Conservation (phyloP, 1,140 invertebrate genomes). For the Branchinecta lindahli region DNA sequence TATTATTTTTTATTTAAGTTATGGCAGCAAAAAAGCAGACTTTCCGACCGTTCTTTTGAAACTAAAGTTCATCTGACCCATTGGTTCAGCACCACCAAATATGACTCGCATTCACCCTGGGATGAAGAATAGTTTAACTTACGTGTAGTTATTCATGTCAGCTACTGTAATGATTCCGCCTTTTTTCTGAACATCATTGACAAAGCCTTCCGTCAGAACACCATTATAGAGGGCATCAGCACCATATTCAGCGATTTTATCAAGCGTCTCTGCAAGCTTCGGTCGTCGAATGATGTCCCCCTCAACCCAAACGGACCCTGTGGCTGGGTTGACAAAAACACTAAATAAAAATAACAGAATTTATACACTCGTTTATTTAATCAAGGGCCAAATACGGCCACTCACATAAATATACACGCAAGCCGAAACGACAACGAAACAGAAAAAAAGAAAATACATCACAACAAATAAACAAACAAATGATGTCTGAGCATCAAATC, state of each 20-base stretch:
- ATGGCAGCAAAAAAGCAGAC: too few species aligned
- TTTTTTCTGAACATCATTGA: conserved; percentile 25
- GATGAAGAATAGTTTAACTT: neutral
- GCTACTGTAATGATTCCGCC: conserved; percentile 28
- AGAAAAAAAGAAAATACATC: conserved; percentile 7
- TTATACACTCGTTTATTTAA: neutral
- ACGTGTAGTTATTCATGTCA: conserved; percentile 27
- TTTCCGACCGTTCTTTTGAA: too few species aligned
- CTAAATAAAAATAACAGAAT: conserved; percentile 1
- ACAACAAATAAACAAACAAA: too few species aligned
- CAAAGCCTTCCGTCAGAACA: conserved; percentile 28
- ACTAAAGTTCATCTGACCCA: too few species aligned
- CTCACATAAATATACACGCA: conserved; percentile 1
- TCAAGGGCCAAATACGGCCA: too few species aligned
- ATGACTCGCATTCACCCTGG: too few species aligned
- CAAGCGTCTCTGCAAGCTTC: conserved; percentile 30
- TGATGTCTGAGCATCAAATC: too few species aligned
- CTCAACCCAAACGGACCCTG: conserved; percentile 27
- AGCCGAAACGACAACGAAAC: conserved; percentile 18
- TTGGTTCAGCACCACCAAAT: too few species aligned
- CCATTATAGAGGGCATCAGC: conserved; percentile 32
- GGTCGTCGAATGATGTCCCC: conserved; percentile 30
- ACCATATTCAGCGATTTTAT: conserved; percentile 27
- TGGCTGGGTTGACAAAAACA: conserved; percentile 23
- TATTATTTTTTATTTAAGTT: too few species aligned